Evolutionary conservation across 1,140 invertebrate species (phyloP), one percentile per base, ranked within the genome.

Genomic region (Spodoptera frugiperda): DNA sequence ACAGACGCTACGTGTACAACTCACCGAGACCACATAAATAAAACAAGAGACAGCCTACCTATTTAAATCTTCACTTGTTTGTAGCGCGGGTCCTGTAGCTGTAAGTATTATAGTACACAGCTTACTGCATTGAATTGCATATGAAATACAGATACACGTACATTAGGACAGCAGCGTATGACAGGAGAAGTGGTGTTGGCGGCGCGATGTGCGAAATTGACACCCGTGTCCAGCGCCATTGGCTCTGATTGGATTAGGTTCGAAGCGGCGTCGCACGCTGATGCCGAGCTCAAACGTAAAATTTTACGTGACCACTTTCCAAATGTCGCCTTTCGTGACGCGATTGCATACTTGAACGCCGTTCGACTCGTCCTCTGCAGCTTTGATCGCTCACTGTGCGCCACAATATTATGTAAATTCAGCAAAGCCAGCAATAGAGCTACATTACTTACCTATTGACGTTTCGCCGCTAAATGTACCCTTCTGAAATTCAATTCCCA

Each of bases 291-390:
- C 85, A 91, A 89, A 92, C 89, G 88, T 93, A 90, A 92, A 91
- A 92, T 93, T 93, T 93, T 93, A 93, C 91, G 90, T 92, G 91
- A 93, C 92, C 89, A 89, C 91, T 90, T 90, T 87, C 85, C 65
- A 84, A 90, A 87, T 83, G 85, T 84, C 83, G 85, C 82, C 82
- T 89, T 87, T 85, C 86, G 84, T 85, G 86, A 84, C 79, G 82
- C 80, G 84, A 91, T 91, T 89, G 90, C 86, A 89, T 83, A 88
- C 79, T 85, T 83, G 80, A 84, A 79, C 71, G 61, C 71, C 73
- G 63, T 77, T 51, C 81, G 78, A 71, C 55, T 68, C 73, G 63
- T 75, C 53, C 81, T 83, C 76, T 54, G 51, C 61, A 81, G 80
- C 84, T 84, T 74, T 84, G 83, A 84, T 87, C 81, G 82, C 80